phyloP scores from a whole-genome alignment of 2,888 invertebrate species.

The Polietes domitor region DNA sequence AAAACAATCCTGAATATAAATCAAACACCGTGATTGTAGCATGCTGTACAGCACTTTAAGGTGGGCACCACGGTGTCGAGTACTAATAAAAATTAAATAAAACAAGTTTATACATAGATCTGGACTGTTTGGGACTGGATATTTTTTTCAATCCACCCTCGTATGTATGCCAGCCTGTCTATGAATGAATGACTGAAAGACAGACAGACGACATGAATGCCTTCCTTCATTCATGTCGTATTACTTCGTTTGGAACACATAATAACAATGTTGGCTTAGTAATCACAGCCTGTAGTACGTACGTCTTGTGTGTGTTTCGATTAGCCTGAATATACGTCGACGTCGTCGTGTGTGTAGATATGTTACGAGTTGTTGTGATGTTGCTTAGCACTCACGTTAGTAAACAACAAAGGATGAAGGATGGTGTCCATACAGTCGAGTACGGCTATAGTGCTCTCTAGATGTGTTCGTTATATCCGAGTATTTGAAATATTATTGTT shows the following conservation, averaged over 20 bases:
- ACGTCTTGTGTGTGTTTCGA: not conserved
- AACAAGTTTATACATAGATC: too few species aligned
- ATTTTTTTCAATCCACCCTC: not conserved
- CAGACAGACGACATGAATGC: conserved; percentile 57
- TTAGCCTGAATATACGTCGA: conserved; percentile 12
- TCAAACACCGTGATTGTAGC: too few species aligned
- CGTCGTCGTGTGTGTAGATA: conserved; percentile 27
- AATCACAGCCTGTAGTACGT: conserved; percentile 29
- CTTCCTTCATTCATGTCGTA: conserved; percentile 43
- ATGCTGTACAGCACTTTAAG: too few species aligned
- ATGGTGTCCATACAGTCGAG: not conserved
- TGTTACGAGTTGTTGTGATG: conserved; percentile 43
- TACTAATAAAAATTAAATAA: too few species aligned
- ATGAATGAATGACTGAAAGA: conserved; percentile 39
- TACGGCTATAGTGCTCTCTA: too few species aligned
- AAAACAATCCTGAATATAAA: too few species aligned
- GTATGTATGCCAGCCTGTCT: not conserved
- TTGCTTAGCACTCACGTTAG: conserved; percentile 58
- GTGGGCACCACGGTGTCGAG: too few species aligned
- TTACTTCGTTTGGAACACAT: conserved; percentile 38
- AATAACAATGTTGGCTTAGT: conserved; percentile 62
- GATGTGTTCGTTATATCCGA: too few species aligned
- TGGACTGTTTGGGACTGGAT: too few species aligned
- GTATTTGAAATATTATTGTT: too few species aligned
- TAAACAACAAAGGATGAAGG: conserved; percentile 54